Conservation (phyloP, 2,888 invertebrate species). For the Philopedon plagiatum region DNA sequence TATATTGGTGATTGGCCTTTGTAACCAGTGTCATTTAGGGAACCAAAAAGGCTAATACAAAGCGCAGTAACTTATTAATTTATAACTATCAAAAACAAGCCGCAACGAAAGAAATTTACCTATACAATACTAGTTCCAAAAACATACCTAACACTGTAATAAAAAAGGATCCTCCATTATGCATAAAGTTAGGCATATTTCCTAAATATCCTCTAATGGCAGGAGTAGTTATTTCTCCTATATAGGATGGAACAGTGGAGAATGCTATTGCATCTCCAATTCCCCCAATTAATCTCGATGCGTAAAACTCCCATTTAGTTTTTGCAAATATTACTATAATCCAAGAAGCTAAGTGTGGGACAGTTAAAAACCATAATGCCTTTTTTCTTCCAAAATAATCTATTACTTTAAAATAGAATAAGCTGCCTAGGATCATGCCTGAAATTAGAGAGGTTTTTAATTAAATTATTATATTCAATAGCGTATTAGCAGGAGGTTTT, state of each 20-base stretch:
- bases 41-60: no score
- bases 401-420: conserved; percentile 27
- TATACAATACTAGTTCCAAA: conserved; percentile 34
- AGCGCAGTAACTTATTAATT: no score
- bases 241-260: conserved; percentile 30
- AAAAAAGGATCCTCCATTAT: conserved; percentile 62
- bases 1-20: no score
- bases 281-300: conserved; percentile 28
- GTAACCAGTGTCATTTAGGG: no score
- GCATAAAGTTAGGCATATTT: conserved; percentile 23
- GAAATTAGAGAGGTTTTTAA: no score
- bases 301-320: conserved; percentile 39
- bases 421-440: conserved; percentile 27
- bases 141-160: conserved; percentile 27
- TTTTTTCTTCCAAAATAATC: conserved; percentile 41
- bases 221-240: conserved; percentile 39
- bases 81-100: no score
- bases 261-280: conserved; percentile 27
- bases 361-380: conserved; percentile 21
- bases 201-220: conserved; percentile 39
- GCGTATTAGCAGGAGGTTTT: no score
- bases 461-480: no score
- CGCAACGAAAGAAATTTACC: no score
- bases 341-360: conserved; percentile 28
- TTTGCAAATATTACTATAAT: conserved; percentile 34